Evolutionary conservation across 2,888 invertebrate genomes (phyloP).

Genomic region (Selenia dentaria): DNA sequence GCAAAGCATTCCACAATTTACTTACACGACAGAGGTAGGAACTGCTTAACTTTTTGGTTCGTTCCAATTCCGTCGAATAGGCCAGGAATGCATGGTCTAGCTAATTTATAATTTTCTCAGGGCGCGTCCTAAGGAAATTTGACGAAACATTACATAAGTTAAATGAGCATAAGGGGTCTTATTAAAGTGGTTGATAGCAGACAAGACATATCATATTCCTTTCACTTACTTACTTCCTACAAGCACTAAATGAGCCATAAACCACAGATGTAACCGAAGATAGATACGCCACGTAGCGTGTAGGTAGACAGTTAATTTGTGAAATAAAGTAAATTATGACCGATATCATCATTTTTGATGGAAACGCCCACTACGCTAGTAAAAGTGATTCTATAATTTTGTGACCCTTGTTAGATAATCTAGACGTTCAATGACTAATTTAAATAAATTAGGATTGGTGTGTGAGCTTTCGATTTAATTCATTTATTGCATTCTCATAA

Average conservation of each 20-base stretch:
- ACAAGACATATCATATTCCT: slow-evolving; percentile 16
- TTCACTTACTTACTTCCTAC: slow-evolving; percentile 16
- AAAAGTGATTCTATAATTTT: slow-evolving; percentile 8
- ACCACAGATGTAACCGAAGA: slow-evolving; percentile 23
- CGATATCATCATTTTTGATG: slow-evolving; percentile 26
- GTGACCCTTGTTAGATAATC: slow-evolving; percentile 18
- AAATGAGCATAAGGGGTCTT: too few species aligned
- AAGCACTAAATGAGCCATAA: slow-evolving; percentile 26
- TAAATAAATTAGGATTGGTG: slow-evolving; percentile 10
- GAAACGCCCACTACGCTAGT: slow-evolving; percentile 21
- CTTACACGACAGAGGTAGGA: too few species aligned
- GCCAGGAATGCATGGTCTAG: too few species aligned
- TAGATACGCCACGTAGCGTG: slow-evolving; percentile 23
- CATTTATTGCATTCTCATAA: slow-evolving; percentile 9
- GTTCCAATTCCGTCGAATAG: too few species aligned
- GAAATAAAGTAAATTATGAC: slow-evolving; percentile 31
- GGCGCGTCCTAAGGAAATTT: too few species aligned
- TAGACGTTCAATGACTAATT: slow-evolving; percentile 15
- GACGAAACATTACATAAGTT: too few species aligned
- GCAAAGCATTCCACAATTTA: too few species aligned
- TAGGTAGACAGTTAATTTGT: slow-evolving; percentile 35
- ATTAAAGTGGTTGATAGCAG: too few species aligned
- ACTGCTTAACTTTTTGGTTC: too few species aligned
- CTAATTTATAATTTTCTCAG: too few species aligned
- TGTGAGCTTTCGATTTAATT: slow-evolving; percentile 13